A percentile compares a stretch with the other conserved stretches of the same genome.
Conservation (phyloP, 2,113 vertebrate species). For the Montifringilla adamsi region DNA sequence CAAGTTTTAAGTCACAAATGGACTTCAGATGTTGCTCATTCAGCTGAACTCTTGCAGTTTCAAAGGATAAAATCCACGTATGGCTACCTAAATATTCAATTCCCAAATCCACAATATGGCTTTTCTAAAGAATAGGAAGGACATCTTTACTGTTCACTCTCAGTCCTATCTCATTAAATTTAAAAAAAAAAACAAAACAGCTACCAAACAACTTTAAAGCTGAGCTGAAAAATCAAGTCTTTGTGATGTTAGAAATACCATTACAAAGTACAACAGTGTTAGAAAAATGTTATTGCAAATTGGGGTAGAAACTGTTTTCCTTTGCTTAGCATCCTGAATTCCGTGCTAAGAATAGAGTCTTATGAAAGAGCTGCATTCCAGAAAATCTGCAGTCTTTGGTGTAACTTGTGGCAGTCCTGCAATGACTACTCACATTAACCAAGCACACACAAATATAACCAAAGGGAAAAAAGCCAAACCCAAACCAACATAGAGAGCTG, state of each 20-base stretch:
- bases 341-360: not conserved
- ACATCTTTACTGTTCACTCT: not conserved
- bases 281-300: not conserved
- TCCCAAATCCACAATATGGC: not conserved
- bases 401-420: not conserved
- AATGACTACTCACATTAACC: not conserved
- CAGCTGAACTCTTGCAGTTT: not conserved
- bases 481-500: not conserved
- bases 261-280: not conserved
- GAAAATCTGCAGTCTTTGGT: not conserved
- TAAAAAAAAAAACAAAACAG: not conserved
- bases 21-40: not conserved
- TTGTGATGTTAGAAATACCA: not conserved
- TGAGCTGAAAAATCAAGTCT: not conserved
- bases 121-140: not conserved
- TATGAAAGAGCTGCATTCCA: not conserved
- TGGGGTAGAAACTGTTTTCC: not conserved
- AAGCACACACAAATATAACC: not conserved
- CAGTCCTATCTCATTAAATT: not conserved
- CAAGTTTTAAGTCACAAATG: not conserved
- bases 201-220: not conserved
- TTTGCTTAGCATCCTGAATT: not conserved
- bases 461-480: rapidly evolving
- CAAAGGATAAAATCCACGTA: not conserved
- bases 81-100: not conserved